These are phyloP conservation scores for Parotocinclus haroldoi DNA, from an alignment of 2,797 vertebrate genomes.

Conservation along the genomic window DNA sequence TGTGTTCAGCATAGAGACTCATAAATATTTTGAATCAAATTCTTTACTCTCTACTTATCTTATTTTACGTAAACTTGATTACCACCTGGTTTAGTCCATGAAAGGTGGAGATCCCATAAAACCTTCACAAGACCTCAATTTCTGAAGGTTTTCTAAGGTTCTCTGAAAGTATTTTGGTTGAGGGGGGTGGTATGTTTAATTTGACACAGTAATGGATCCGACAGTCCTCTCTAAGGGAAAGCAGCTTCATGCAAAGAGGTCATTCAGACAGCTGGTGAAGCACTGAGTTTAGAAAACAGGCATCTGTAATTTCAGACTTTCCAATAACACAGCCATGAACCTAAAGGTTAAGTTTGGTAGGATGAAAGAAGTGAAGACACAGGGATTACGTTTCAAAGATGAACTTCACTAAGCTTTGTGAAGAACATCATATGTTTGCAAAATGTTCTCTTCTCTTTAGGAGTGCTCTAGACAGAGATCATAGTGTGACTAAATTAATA, in stretches of 20 bases:
- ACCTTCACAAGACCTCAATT: conserved; percentile 11
- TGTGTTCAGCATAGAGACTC: no score
- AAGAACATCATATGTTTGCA: no score
- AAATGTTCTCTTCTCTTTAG: no score
- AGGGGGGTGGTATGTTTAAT: conserved; percentile 13
- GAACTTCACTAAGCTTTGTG: conserved; percentile 5
- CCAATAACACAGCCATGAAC: conserved; percentile 30
- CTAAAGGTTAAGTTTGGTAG: conserved; percentile 13
- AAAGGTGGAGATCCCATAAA: background rate
- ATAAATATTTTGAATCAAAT: no score
- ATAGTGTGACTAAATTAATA: no score
- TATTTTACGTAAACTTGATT: background rate
- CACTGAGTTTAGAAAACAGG: conserved; percentile 2
- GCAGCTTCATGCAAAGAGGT: conserved; percentile 5
- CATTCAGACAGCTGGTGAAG: conserved; percentile 40
- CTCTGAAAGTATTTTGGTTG: background rate
- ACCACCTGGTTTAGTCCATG: conserved; percentile 2
- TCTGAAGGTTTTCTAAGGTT: background rate
- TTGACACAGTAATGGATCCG: conserved; percentile 17
- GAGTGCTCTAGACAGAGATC: no score
- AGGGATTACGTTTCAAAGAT: conserved; percentile 28
- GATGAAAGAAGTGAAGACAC: conserved; percentile 14
- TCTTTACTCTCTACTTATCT: no score
- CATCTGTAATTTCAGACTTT: conserved; percentile 38
- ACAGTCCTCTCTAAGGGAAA: conserved; percentile 4